Conservation (phyloP, 2,113 vertebrate genomes). For the Nyctereutes procyonoides region DNA sequence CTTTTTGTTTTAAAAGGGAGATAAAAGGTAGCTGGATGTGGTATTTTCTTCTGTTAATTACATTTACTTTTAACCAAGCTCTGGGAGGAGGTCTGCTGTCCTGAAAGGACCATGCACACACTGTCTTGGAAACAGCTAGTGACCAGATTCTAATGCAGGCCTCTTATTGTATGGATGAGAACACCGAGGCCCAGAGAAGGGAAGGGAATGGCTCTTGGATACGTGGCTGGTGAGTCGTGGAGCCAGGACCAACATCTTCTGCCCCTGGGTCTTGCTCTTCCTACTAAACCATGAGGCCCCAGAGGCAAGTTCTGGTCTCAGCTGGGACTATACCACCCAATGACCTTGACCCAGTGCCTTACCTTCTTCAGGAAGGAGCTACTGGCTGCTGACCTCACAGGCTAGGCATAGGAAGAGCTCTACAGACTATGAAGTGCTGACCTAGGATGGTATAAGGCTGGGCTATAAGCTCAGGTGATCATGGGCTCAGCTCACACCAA, state of each 20-base stretch:
- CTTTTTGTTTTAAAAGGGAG: constrained; percentile 51
- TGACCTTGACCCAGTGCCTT: not conserved
- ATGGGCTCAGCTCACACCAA: not conserved
- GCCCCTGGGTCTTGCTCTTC: not conserved
- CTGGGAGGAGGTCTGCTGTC: not conserved
- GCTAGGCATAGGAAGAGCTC: not conserved
- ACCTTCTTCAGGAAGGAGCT: not conserved
- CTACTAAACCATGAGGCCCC: not conserved
- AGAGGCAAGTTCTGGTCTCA: not conserved
- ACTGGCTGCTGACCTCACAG: not conserved
- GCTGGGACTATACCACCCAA: not conserved
- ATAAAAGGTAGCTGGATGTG: not conserved
- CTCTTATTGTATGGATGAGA: not conserved
- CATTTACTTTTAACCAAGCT: constrained; percentile 36
- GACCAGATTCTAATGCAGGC: not conserved
- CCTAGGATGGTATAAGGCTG: accelerated
- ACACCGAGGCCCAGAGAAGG: not conserved
- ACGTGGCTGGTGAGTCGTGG: not conserved
- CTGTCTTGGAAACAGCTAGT: not conserved
- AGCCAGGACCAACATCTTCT: not conserved
- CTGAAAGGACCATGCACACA: not conserved
- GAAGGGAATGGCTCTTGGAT: not conserved
- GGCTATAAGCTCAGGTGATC: too few relatives aligned
- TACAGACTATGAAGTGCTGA: not conserved
- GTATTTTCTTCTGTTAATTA: constrained; percentile 53